Evolutionary conservation across 2,888 invertebrate species (phyloP).

Genomic region (Brenthis hecate): DNA sequence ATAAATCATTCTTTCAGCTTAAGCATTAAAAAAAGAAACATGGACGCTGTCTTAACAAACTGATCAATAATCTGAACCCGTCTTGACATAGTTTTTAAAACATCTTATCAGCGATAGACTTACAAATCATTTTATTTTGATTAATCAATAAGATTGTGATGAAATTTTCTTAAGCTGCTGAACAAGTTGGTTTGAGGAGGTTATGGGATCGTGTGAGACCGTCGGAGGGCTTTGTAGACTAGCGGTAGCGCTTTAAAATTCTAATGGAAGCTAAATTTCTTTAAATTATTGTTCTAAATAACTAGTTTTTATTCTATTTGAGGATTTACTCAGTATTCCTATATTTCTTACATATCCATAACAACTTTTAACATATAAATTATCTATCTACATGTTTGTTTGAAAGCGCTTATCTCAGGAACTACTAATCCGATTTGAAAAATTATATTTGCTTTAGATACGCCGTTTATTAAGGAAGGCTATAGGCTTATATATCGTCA

Average conservation of each 20-base stretch:
- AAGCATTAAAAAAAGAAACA: not conserved
- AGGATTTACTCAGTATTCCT: too few relatives aligned
- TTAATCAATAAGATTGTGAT: constrained; percentile 1
- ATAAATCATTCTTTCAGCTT: too few relatives aligned
- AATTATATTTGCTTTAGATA: too few relatives aligned
- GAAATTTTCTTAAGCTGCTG: constrained; percentile 25
- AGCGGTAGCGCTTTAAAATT: constrained; percentile 19
- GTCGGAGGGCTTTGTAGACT: constrained; percentile 33
- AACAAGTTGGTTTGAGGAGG: constrained; percentile 31
- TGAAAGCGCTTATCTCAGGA: too few relatives aligned
- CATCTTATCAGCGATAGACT: constrained; percentile 9
- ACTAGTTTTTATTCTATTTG: not conserved
- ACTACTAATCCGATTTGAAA: too few relatives aligned
- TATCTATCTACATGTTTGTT: too few relatives aligned
- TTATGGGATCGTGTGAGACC: constrained; percentile 34
- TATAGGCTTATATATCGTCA: too few relatives aligned
- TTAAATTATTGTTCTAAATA: constrained; percentile 4
- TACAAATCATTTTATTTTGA: constrained; percentile 11
- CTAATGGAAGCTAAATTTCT: not conserved
- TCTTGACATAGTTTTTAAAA: constrained; percentile 13
- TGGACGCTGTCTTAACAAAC: not conserved
- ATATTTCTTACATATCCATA: too few relatives aligned
- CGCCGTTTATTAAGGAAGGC: too few relatives aligned
- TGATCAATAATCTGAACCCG: constrained; percentile 1
- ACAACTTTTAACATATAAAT: too few relatives aligned